Conservation (phyloP, 1,140 invertebrate genomes). For the Zophobas morio region DNA sequence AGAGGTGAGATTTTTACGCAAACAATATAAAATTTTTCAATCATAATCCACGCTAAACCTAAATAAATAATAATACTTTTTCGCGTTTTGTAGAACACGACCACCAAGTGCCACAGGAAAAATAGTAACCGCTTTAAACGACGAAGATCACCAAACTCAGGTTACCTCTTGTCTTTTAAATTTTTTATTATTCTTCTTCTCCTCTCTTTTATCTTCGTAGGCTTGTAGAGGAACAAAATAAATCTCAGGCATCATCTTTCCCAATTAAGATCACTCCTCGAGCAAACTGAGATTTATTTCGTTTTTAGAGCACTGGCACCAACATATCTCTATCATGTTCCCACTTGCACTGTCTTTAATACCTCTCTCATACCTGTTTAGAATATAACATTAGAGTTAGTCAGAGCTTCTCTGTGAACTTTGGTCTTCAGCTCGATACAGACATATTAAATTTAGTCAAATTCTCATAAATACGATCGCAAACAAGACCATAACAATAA, state of each 20-base stretch:
- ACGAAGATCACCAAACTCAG: constrained; percentile 64
- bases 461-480: not conserved
- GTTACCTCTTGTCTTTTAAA: constrained; percentile 59
- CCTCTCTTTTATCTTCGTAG: constrained; percentile 53
- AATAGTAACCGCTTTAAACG: constrained; percentile 57
- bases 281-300: constrained; percentile 57
- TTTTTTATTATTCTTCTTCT: constrained; percentile 50
- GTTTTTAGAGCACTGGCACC: constrained; percentile 65
- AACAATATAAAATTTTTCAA: constrained; percentile 12
- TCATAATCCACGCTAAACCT: too few relatives aligned
- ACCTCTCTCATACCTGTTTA: constrained; percentile 48
- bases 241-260: constrained; percentile 51
- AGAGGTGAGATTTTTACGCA: constrained; percentile 65
- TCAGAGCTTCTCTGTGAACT: constrained; percentile 28
- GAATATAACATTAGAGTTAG: constrained; percentile 32
- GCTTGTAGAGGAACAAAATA: constrained; percentile 50
- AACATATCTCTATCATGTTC: constrained; percentile 66
- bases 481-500: not conserved
- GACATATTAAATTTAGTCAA: constrained; percentile 12
- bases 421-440: not conserved
- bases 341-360: constrained; percentile 60
- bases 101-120: constrained; percentile 63
- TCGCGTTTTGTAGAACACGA: constrained; percentile 61
- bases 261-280: not conserved
- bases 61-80: constrained; percentile 36